Evolutionary conservation across 2,888 invertebrate genomes (phyloP), one percentile per base, ranked within the genome.

Genomic region (Andrena minutula): DNA sequence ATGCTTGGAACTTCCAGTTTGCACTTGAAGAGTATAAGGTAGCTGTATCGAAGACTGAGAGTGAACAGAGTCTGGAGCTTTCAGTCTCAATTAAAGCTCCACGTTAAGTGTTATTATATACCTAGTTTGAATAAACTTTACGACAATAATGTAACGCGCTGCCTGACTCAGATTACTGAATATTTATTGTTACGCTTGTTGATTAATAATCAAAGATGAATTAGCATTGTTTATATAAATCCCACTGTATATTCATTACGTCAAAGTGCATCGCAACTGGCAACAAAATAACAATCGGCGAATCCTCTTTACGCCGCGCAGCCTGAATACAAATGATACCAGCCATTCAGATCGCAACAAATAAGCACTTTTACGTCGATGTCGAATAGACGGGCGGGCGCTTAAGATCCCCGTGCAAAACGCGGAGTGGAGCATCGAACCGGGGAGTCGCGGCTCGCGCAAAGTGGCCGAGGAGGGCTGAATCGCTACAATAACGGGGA

Each of bases 401-500:
- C n/a, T 61, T 61, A 61, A 35, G 61, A 61, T 20, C 32, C 4
- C 10, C 35, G 32, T 10, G 8, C 4, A 28, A 35, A 28, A 6
- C n/a, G 61, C 32, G 20, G 20, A 20, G n/a, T 1, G 32, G 20
- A 35, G 28, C 20, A 61, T 35, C 32, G 61, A 61, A 5, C 20
- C n/a, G 30, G 26, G 53, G 30, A 61, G 61, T 28, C n/a, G 32
- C 61, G 32, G 30, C 32, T 26, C 32, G 61, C 3, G 20, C 32
- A 32, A 61, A 61, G 61, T 61, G 61, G 61, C 32, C 28, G 16
- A 35, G 28, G n/a, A 32, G 7, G 7, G 12, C 12, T 32, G 74
- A 30, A 20, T 61, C 79, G 51, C 7, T 47, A 12, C 66, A 61
- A 56, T 28, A 65, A 41, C 53, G 47, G 16, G 35, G 32, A 77